Conservation (phyloP, 2,797 vertebrate genomes). For the Uromys caudimaculatus region DNA sequence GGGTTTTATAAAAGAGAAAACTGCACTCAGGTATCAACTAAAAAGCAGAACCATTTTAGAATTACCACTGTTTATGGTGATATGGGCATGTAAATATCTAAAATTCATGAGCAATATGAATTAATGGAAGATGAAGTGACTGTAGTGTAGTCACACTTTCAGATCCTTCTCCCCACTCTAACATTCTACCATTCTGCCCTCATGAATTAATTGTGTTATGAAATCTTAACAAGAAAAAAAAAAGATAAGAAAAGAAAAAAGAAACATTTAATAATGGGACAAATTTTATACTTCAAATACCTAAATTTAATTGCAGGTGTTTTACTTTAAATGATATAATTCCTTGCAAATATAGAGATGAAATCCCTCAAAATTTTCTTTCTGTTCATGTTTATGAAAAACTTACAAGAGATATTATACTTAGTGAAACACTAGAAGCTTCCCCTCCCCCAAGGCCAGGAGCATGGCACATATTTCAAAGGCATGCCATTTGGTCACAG, state of each 20-base stretch:
- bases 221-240: conserved; percentile 25
- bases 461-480: background rate
- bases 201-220: background rate
- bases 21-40: background rate
- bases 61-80: background rate
- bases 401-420: background rate
- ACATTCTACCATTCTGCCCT: background rate
- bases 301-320: conserved; percentile 11
- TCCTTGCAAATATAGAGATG: background rate
- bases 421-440: background rate
- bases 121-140: background rate
- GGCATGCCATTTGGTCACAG: background rate
- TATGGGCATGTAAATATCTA: background rate
- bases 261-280: background rate
- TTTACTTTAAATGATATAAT: conserved; percentile 50
- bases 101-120: background rate
- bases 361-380: background rate
- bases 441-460: background rate
- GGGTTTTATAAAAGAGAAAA: conserved; percentile 61
- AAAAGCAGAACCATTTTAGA: background rate
- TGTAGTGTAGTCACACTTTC: background rate
- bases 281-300: conserved; percentile 27
- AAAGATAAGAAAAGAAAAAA: conserved; percentile 1
- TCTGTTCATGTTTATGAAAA: background rate
- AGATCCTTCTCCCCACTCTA: background rate